Conservation (phyloP, 2,797 vertebrate genomes). For the Mormyrus hasselquistii region DNA sequence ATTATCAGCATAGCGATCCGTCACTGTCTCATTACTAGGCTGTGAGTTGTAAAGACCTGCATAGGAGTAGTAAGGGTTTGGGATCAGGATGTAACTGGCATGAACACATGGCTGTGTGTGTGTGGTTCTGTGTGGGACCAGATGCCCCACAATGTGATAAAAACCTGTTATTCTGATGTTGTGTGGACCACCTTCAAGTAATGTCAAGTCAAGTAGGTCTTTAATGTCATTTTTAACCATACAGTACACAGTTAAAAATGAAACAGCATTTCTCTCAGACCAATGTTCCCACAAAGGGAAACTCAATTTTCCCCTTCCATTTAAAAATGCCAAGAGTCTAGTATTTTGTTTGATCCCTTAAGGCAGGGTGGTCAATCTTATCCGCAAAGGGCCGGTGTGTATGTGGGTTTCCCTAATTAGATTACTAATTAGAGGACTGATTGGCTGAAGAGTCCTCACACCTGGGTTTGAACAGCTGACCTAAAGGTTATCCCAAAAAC, state of each 20-base stretch:
- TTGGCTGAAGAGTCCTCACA: too few relatives aligned
- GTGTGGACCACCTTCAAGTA: neutral
- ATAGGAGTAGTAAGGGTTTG: neutral
- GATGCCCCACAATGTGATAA: neutral
- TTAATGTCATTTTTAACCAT: neutral
- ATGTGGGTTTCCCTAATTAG: too few relatives aligned
- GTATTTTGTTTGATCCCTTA: neutral
- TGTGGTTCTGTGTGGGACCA: neutral
- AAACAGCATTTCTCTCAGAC: neutral
- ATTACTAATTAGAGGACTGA: too few relatives aligned
- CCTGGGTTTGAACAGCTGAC: too few relatives aligned
- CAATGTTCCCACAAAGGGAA: neutral
- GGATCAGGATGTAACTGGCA: neutral
- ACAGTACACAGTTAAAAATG: neutral
- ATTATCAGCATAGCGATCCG: slow-evolving; percentile 41
- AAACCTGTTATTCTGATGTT: neutral
- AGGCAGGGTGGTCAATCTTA: too few relatives aligned
- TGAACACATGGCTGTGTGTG: neutral
- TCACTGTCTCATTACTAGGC: slow-evolving; percentile 59
- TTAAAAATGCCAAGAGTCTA: neutral
- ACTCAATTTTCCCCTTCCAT: neutral
- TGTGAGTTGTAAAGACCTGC: slow-evolving; percentile 13
- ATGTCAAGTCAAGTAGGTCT: neutral
- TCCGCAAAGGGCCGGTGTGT: too few relatives aligned
- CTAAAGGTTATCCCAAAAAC: too few relatives aligned